Conservation (phyloP, 2,888 invertebrate genomes). For the Scaeva pyrastri region DNA sequence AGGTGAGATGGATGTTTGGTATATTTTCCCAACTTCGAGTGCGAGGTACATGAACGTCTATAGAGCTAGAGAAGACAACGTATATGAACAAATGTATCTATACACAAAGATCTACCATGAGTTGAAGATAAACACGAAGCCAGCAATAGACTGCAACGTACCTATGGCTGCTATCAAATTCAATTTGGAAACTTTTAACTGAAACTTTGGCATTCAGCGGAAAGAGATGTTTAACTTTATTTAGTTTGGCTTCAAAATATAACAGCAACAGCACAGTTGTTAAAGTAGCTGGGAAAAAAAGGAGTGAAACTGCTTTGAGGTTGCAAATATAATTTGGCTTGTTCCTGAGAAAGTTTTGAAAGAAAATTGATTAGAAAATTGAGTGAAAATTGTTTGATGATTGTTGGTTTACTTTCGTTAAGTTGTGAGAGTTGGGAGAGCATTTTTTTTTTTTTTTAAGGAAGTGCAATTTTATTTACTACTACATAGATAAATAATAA, state of each 20-base stretch:
- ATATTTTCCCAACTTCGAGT: not conserved
- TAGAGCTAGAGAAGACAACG: slow-evolving; percentile 43
- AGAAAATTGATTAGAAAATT: slow-evolving; percentile 65
- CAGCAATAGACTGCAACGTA: slow-evolving; percentile 7
- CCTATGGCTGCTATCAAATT: slow-evolving; percentile 1
- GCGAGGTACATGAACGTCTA: slow-evolving; percentile 22
- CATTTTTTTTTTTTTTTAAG: not conserved
- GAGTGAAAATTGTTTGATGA: slow-evolving; percentile 55
- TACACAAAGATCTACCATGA: not conserved
- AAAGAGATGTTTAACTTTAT: slow-evolving; percentile 48
- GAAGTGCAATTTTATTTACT: too few relatives aligned
- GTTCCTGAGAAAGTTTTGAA: slow-evolving; percentile 56
- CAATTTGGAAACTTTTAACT: slow-evolving; percentile 63
- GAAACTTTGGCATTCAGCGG: slow-evolving; percentile 45
- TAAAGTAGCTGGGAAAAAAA: slow-evolving; percentile 2
- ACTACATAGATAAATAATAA: too few relatives aligned
- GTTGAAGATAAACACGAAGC: slow-evolving; percentile 8
- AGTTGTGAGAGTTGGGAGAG: not conserved
- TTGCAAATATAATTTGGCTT: slow-evolving; percentile 25
- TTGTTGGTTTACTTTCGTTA: slow-evolving; percentile 51
- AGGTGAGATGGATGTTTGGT: slow-evolving; percentile 31
- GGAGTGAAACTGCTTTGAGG: slow-evolving; percentile 16
- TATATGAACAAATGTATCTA: not conserved
- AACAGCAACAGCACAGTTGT: not conserved
- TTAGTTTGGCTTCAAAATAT: slow-evolving; percentile 33